Evolutionary conservation across 2,888 invertebrate genomes (phyloP), one percentile per base, ranked within the genome.

Genomic region (Eupithecia insigniata): DNA sequence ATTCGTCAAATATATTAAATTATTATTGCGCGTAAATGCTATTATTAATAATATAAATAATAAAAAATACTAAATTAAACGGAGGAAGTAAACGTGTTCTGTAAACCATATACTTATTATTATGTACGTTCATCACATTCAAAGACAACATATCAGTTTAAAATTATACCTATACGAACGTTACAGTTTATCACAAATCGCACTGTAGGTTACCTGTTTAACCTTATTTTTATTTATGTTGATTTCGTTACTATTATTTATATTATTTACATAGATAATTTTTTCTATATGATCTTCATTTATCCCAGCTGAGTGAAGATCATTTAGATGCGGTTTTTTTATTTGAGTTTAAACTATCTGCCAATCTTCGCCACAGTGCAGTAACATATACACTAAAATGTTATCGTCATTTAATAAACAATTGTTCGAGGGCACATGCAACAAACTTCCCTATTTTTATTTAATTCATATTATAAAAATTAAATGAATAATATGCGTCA

Each of bases 281-380:
- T 26, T 22, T 79, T 83, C 87, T 89, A 89, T 92, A 90, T 90
- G 90, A 74, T 80, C 87, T 89, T 88, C 78, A 89, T 90, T 89
- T 92, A 87, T 81, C 92, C 92, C 93, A 93, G 93, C 92, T 90
- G 87, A 89, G 87, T 89, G 79, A 89, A 88, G 88, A 81, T 81
- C 88, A 90, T 91, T 92, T 91, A 77, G 88, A 60, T 67, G 36
- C 12, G 26, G 1, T 55, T 26, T n/a, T 39, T 26, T 55, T 55
- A 55, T 22, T 55, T 55, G 10, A 22, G 46, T 51, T 55, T 55
- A 5, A 51, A 26, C 26, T 26, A 55, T 55, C 22, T 22, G 55
- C 26, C 26, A 55, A 55, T 55, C 22, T 12, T 55, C 5, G 55
- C 55, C 55, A 55, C 55, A 26, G 26, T 55, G 26, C 26, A 26